Evolutionary conservation across 2,113 vertebrate species (phyloP), one percentile per base, ranked within the genome.

Genomic region (Hippocampus mohnikei): DNA sequence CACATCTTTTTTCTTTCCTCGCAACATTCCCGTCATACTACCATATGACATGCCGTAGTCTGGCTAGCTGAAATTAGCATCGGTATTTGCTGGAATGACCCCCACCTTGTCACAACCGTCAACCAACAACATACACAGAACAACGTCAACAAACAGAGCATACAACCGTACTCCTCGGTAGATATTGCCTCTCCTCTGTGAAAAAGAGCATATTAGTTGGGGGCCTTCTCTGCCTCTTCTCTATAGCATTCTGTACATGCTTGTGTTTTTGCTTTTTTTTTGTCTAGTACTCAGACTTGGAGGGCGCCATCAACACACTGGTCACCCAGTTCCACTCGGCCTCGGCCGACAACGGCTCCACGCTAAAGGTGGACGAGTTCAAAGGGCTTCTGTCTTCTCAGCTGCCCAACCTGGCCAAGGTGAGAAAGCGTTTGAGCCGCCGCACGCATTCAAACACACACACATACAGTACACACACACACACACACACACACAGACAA

Each of bases 261-360:
- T 20, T 18, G 1, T 25, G 1, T 33, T 33, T 5, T 0, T 5
- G 27, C 2, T 33, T 33, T 33, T 33, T 33, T 33, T 33, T 33
- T 33, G 29, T 0, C 29, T 73, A 93, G 91, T 76, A 46, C 60
- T 92, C 92, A 70, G 90, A 90, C 58, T 82, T 93, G 66, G 92
- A 93, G 85, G 89, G 84, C 0, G 91, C 92, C 85, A 88, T 93
- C 62, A 63, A 76, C 73, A 91, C 91, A 0, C 69, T 93, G 90
- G 92, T 93, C 72, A 79, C 75, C 66, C 85, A 91, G 80, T 93
- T 93, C 82, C 91, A 93, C 42, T 40, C 73, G 5, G 91, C 91
- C 13, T 89, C 89, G 2, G 73, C 70, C 1, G 84, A 88, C 80
- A 91, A 91, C 0, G 23, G 75, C 29, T 11, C 83, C 10, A 81